Evolutionary conservation across 2,888 invertebrate species (phyloP), one percentile per base, ranked within the genome.

Genomic region (Coenonympha arcania): DNA sequence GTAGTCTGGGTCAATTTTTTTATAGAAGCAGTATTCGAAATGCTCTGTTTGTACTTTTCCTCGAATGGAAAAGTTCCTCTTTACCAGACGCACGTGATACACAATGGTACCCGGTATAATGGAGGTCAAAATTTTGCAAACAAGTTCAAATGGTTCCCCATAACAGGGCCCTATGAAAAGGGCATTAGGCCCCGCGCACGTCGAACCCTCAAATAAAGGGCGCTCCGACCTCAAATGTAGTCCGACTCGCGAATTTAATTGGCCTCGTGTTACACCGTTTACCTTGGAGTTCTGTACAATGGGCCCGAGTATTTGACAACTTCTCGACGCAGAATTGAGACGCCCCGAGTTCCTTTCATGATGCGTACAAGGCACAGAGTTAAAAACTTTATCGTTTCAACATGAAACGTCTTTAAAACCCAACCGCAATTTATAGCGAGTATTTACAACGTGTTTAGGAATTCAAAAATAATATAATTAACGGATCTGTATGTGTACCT

Each of bases 221-320:
- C 71, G 65, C 56, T 53, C 55, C 64, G 62, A 71, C 76, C 76
- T 64, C 77, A 74, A 77, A 77, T 72, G 75, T 69, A 76, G 69
- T 74, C 65, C 68, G 69, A 76, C 75, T 73, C 71, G 74, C 70
- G 72, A 75, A 76, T 76, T 76, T 72, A 73, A 62, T 48, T 55
- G 65, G 59, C 63, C 63, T 57, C 48, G 49, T 57, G 39, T 73
- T 62, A 76, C 69, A 71, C 66, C 56, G 61, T 20, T 15, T 20
- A 19, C 18, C 42, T 22, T 15, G 8, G 15, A 31, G 31, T 31
- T 31, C 31, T 2, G 31, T 31, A 13, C 4, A 15, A n/a, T n/a
- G n/a, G n/a, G n/a, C n/a, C n/a, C n/a, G n/a, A n/a, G n/a, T n/a
- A n/a, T n/a, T n/a, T n/a, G n/a, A n/a, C n/a, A n/a, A n/a, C n/a